Base-by-base conservation (phyloP, 2,888 invertebrate genomes). In the Pecten maximus region DNA sequence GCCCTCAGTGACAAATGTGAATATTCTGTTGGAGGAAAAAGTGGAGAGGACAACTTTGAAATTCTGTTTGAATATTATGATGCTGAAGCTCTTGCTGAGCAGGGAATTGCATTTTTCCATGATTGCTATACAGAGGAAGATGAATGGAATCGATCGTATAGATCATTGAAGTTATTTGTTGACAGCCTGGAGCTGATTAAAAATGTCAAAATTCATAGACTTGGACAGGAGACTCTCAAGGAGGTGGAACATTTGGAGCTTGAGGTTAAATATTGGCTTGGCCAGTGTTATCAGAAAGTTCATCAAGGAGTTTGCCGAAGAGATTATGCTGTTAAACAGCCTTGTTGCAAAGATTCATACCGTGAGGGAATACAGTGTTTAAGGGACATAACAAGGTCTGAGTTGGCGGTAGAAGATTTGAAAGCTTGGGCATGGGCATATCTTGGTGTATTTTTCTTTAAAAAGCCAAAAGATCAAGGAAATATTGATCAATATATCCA, bases 81-180 rank as follows among this genome's bases (percentile, higher is more conserved):
- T 16, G 88, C 23, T 10, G 40, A 74, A 50, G 28, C 35, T 60
- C 28, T 40, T 15, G 89, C 91, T 28, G 91, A 91, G 16, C 88
- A 89, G 16, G 91, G 87, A 19, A 89, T 91, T 88, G 91, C 91
- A 39, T 89, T 89, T 23, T 87, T 88, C 23, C 88, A 89, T 50
- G 91, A 91, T 48, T 89, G 89, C n/a, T 86, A 91, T 39, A 40
- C 87, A 6, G 89, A 91, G n/a, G 88, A 88, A 40, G 88, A 88
- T 12, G 19, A 50, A 40, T 39, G 60, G 4, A 88, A 74, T 23
- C 86, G 91, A 35, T 40, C 86, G 23, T 50, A 40, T 35, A 35
- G 88, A 19, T 39, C 91, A 6, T 39, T 28, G 12, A 88, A 88
- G n/a, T 40, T 87, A 10, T 87, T 89, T 35, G 44, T 87, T n/a